phyloP scores from a whole-genome alignment of 2,888 invertebrate species.

The Acronicta alni region DNA sequence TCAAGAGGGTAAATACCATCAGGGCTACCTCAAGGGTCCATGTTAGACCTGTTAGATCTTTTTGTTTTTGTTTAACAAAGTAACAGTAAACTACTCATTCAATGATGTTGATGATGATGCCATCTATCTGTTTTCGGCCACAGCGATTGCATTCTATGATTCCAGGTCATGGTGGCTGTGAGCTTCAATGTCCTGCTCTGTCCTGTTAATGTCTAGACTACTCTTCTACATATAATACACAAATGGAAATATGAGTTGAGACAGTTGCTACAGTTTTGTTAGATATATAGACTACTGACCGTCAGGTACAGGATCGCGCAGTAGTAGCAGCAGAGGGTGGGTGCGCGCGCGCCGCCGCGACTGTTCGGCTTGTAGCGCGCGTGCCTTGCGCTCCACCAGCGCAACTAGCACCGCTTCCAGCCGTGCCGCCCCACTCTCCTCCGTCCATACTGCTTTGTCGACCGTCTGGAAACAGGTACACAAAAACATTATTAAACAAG shows the following conservation, averaged over 20 bases:
- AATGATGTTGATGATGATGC: too few relatives aligned
- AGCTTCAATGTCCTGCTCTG: too few relatives aligned
- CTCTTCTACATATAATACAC: too few relatives aligned
- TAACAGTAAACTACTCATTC: too few relatives aligned
- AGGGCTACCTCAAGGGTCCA: too few relatives aligned
- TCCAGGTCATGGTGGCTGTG: too few relatives aligned
- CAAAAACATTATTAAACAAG: neutral
- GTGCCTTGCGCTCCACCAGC: constrained; percentile 91
- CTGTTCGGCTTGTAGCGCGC: constrained; percentile 89
- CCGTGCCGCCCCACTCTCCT: constrained; percentile 90
- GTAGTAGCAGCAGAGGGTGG: constrained; percentile 80
- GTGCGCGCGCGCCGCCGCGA: constrained; percentile 81
- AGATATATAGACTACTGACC: constrained; percentile 60
- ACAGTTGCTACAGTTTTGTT: constrained; percentile 9
- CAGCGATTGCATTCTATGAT: too few relatives aligned
- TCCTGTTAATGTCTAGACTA: too few relatives aligned
- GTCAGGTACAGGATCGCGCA: constrained; percentile 82
- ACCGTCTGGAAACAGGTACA: constrained; percentile 80
- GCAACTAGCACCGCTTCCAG: constrained; percentile 92
- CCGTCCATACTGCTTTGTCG: constrained; percentile 93
- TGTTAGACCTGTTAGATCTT: too few relatives aligned
- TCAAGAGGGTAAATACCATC: too few relatives aligned
- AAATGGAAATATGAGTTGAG: neutral
- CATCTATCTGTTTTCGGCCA: too few relatives aligned
- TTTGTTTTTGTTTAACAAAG: too few relatives aligned